Evolutionary conservation across 2,888 invertebrate genomes (phyloP), one percentile per base, ranked within the genome.

Genomic region (Polydrusus tereticollis): DNA sequence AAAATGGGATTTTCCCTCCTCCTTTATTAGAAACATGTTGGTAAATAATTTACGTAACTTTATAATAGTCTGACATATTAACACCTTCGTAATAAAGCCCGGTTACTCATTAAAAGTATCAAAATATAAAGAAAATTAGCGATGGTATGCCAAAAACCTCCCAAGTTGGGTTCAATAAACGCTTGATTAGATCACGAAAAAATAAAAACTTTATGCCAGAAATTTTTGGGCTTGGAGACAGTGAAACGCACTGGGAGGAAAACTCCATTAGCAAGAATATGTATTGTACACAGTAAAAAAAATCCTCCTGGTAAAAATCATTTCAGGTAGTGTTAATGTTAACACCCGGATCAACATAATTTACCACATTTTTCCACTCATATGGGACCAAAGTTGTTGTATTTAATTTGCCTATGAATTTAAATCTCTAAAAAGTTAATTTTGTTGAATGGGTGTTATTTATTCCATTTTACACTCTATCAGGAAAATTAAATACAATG

Each of bases 151-250:
- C 33, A 62, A 62, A 62, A 47, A 57, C 66, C 58, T 58, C 20
- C 33, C 47, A 38, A 29, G 21, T 45, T 38, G 26, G 38, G 60
- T 58, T 68, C 68, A 41, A 18, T 52, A 60, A 60, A 59, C 68
- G 68, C 52, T 60, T 52, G 52, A 68, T 68, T 68, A 33, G 52
- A 50, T 23, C 29, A 29, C 38, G 50, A 68, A 50, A 67, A 67
- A 58, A 66, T 29, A 55, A 55, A 55, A 55, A 55, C 16, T 29
- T 12, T 26, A 26, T 55, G 29, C 52, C 52, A 55, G 52, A 55
- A 21, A 55, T 52, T 52, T 29, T 18, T 18, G 29, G 14, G 29
- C 52, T 14, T 7, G 18, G 18, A 55, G 29, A 29, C 18, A 55
- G 52, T 23, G 29, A 52, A 47, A 23, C 47, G 47, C n/a, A 23